Evolutionary conservation across 2,113 vertebrate genomes (phyloP), one percentile per base, ranked within the genome.

Genomic region (Papio anubis): DNA sequence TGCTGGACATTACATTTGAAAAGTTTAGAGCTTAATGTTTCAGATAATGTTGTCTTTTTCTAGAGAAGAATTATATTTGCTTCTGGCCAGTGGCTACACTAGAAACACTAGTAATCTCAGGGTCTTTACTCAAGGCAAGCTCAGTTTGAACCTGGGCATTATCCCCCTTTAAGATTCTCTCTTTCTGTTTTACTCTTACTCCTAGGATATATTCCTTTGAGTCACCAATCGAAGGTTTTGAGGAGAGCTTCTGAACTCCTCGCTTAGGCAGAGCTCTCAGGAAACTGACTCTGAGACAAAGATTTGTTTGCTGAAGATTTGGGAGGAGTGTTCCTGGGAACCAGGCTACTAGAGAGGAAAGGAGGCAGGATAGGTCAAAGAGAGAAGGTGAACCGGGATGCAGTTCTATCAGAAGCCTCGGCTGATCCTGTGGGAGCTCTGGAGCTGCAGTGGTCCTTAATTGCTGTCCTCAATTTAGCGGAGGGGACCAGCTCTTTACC

Each of bases 271-370:
- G 57, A 13, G 27, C 11, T 45, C 45, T 84, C n/a, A 5, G 83
- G 40, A 94, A 48, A 57, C 43, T 20, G 30, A 38, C 32, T 10
- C 57, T 1, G 17, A 61, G n/a, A 5, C 43, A 55, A 45, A 17
- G 25, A 20, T 8, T 14, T 5, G 43, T 40, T 27, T 17, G 5
- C 32, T 55, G 25, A 25, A 5, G 12, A 32, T 20, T 23, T 27
- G 8, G 21, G 6, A 2, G 2, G 1, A 1, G 3, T 0, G 6
- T 11, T 61, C 25, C 52, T 40, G 52, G 16, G 32, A 45, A 9
- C 6, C 25, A 2, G 0, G 25, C 38, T 8, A 0, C 10, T 52
- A 8, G 35, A 50, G 17, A 25, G 0, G 5, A 1, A 1, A 30
- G 11, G 25, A 6, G 3, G 57, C 4, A 11, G 20, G 38, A 16